Percentiles rank a stretch among this genome's conserved stretches.
Evolutionary conservation across 2,888 invertebrate genomes (phyloP).

Genomic region (Noctua fimbriata): DNA sequence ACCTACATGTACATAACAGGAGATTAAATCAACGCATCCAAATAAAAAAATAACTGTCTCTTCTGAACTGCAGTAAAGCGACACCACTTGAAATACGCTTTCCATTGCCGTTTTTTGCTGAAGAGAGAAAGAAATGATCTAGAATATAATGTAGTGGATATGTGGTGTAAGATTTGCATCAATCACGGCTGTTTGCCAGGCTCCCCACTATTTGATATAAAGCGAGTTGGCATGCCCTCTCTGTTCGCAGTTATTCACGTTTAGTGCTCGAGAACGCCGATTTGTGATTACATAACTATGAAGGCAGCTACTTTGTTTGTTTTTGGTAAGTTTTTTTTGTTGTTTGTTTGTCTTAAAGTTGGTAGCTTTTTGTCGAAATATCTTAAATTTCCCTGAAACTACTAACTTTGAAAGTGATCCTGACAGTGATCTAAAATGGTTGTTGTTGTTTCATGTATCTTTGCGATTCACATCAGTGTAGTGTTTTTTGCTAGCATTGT

Average conservation of each 20-base stretch:
- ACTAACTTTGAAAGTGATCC: neutral
- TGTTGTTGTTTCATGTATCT: neutral
- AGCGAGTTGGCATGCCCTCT: slow-evolving; percentile 69
- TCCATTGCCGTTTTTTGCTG: slow-evolving; percentile 55
- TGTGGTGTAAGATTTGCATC: slow-evolving; percentile 38
- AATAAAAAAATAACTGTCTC: slow-evolving; percentile 48
- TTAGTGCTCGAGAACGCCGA: slow-evolving; percentile 69
- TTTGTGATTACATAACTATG: slow-evolving; percentile 75
- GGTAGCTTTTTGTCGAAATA: neutral
- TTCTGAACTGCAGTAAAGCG: slow-evolving; percentile 43
- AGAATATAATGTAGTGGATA: slow-evolving; percentile 54
- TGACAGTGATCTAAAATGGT: slow-evolving; percentile 1
- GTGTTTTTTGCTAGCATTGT: slow-evolving; percentile 40
- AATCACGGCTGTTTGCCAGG: slow-evolving; percentile 50
- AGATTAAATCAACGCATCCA: slow-evolving; percentile 35
- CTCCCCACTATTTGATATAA: slow-evolving; percentile 76
- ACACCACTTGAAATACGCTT: slow-evolving; percentile 12
- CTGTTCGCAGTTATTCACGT: slow-evolving; percentile 74
- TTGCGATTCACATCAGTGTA: slow-evolving; percentile 19
- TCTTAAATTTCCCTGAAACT: neutral
- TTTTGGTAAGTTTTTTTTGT: slow-evolving; percentile 79
- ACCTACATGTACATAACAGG: neutral
- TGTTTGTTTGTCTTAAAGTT: neutral
- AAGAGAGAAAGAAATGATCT: neutral
- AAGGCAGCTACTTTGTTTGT: slow-evolving; percentile 81